Base-by-base conservation (phyloP, 1,140 invertebrate genomes). In the Sitophilus oryzae region DNA sequence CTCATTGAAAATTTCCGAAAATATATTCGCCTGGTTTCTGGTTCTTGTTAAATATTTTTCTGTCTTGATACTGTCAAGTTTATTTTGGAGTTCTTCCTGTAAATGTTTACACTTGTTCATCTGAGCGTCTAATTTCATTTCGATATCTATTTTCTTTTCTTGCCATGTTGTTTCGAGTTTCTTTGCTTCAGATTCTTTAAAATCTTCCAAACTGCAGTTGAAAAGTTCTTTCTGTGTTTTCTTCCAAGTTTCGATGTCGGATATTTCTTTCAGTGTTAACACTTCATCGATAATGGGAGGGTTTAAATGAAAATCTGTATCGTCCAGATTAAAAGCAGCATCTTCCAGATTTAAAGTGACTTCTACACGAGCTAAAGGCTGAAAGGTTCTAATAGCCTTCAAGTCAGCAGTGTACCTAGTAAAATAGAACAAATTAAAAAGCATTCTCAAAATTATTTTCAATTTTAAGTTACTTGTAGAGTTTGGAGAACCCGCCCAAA, bases 221-320 rank as follows among this genome's bases (percentile, higher is more conserved):
- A 78, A 79, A 52, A 74, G 64, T 59, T 74, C 71, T 47, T 75
- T 74, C 53, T 77, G 72, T 20, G 61, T 63, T 56, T 76, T 72
- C 61, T 77, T 78, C 77, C 77, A 79, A 2, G 69, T 72, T 65
- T 78, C 74, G 3, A 79, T 66, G 46, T 79, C 76, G 18, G 73
- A 66, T 11, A 78, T 69, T 57, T 77, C 76, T 70, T 76, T 76
- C 18, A 77, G 70, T 1, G 69, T 69, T 41, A 77, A 66, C 53
- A 68, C 67, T 22, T 77, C 74, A 47, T 77, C 71, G 9, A 77
- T 55, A 51, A 76, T 71, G 16, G 71, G 68, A 10, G 75, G 74
- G n/a, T 66, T 66, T 19, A 76, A 61, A 59, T 71, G 69, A 60
- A 72, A 70, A 38, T 59, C 38, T n/a, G 15, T 51, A 18, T 49